Base-by-base conservation (phyloP, 1,140 invertebrate genomes). In the Samia ricini region DNA sequence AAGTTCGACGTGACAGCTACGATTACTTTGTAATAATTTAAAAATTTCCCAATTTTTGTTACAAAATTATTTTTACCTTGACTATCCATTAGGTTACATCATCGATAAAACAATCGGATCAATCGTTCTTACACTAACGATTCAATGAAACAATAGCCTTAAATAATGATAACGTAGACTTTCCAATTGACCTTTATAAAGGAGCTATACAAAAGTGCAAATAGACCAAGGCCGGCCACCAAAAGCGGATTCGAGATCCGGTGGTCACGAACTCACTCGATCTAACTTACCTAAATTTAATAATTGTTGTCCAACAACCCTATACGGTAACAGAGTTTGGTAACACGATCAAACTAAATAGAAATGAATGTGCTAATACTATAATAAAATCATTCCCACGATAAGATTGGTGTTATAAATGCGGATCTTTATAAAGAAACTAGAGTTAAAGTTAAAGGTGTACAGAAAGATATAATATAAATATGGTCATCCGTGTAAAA, bases 131-230 rank as follows among this genome's bases (percentile, higher is more conserved):
- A 56, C 60, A 42, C 10, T 42, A 42, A 50, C 51, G 50, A 59
- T 61, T 49, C 52, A 60, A 36, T 67, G 60, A 6, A 74, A 74
- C 69, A 69, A 74, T 71, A 68, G 63, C 42, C 19, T 56, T 56
- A 52, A 56, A 61, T 42, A 48, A 54, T 10, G 33, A 42, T 59
- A 19, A 23, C 55, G 42, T 58, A 77, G 67, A 84, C 85, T 88
- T 88, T 88, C 79, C 72, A 85, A 80, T 77, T 88, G 86, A 89
- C 86, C 85, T 89, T 88, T 87, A 66, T 60, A n/a, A n/a, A 68
- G 63, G 61, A 69, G 65, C 69, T 33, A 57, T 60, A 78, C 68
- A 77, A 78, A 77, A 77, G 68, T 85, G 72, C 78, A 88, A 77
- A 83, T 87, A 81, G 86, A 77, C 83, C 86, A 89, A 87, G 86